These are phyloP conservation scores for Lanistes nyassanus DNA, from an alignment of 1,140 invertebrate genomes.

Conservation along the genomic window DNA sequence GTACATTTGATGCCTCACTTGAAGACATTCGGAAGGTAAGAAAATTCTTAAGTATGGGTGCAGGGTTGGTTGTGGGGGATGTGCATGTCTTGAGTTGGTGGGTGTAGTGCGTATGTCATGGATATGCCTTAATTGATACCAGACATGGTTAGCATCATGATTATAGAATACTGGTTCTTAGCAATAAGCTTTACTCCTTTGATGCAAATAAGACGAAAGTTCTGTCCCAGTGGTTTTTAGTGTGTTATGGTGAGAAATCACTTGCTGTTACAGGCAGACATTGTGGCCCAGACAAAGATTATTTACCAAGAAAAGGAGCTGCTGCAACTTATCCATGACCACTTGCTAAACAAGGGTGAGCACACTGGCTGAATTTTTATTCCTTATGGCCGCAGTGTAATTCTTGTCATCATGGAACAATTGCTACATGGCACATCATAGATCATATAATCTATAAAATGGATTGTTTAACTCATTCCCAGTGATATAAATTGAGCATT, in stretches of 20 bases:
- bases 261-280: slow-evolving; percentile 77
- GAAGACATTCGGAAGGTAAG: slow-evolving; percentile 63
- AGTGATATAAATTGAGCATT: too few species aligned
- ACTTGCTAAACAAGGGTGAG: slow-evolving; percentile 81
- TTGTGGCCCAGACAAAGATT: slow-evolving; percentile 95
- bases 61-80: too few species aligned
- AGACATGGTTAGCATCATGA: too few species aligned
- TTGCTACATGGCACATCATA: too few species aligned
- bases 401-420: too few species aligned
- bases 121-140: too few species aligned
- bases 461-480: too few species aligned
- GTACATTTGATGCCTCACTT: slow-evolving; percentile 52
- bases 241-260: neutral
- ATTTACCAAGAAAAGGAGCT: slow-evolving; percentile 93
- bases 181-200: neutral
- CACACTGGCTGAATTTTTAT: neutral
- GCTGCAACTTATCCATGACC: slow-evolving; percentile 90
- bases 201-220: neutral
- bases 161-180: too few species aligned
- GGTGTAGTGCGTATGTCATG: too few species aligned
- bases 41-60: slow-evolving; percentile 1
- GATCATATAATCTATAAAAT: too few species aligned
- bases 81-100: too few species aligned
- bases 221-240: neutral
- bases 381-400: too few species aligned